phyloP scores from a whole-genome alignment of 2,888 invertebrate species.

The Drosophila quinaria region DNA sequence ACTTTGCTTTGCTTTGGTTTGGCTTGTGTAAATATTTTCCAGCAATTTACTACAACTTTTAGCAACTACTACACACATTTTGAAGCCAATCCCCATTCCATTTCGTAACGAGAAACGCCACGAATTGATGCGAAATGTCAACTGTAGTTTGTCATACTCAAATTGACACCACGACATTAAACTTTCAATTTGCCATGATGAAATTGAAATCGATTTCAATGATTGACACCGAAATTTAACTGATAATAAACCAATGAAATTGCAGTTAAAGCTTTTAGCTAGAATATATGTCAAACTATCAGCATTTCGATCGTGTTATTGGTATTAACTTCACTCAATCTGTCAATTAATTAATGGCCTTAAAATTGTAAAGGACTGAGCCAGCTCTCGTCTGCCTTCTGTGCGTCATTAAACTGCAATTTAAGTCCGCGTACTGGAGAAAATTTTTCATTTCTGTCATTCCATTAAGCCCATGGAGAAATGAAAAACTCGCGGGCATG shows the following conservation, averaged over 20 bases:
- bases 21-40: conserved; percentile 55
- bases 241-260: background rate
- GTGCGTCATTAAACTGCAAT: conserved; percentile 61
- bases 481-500: conserved; percentile 38
- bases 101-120: conserved; percentile 9
- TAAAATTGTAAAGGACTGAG: conserved; percentile 25
- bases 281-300: background rate
- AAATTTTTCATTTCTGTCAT: conserved; percentile 26
- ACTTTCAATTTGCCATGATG: conserved; percentile 27
- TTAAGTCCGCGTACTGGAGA: conserved; percentile 40
- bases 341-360: conserved; percentile 60
- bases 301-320: background rate
- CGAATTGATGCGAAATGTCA: conserved; percentile 17
- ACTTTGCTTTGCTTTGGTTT: conserved; percentile 33
- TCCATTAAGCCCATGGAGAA: conserved; percentile 55
- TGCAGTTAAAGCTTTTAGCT: background rate
- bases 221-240: conserved; percentile 11
- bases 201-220: conserved; percentile 33
- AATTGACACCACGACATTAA: conserved; percentile 4
- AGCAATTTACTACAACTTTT: conserved; percentile 55
- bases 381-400: background rate
- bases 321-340: conserved; percentile 8
- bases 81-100: conserved; percentile 1
- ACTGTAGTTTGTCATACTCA: conserved; percentile 22
- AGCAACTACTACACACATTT: conserved; percentile 10